phyloP scores from a whole-genome alignment of 2,888 invertebrate genomes.

The Leucozona laternaria region DNA sequence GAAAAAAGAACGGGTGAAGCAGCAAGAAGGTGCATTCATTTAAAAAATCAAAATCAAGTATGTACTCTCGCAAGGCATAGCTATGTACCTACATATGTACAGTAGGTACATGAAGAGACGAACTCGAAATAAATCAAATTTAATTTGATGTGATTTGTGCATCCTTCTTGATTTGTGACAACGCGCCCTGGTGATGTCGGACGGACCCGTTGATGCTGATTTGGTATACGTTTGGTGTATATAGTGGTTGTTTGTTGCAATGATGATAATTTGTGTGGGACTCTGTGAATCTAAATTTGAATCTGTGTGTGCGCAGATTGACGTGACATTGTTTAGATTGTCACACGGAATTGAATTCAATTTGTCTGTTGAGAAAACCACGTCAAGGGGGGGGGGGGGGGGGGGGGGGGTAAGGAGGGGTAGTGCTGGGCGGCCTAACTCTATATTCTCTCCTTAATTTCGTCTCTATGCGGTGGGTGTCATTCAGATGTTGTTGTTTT shows the following conservation, averaged over 20 bases:
- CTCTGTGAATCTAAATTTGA: slow-evolving; percentile 10
- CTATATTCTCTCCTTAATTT: slow-evolving; percentile 3
- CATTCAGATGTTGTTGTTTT: slow-evolving; percentile 17
- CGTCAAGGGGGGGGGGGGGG: neutral
- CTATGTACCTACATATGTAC: too few relatives aligned
- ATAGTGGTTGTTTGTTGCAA: neutral
- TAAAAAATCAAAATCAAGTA: slow-evolving; percentile 55
- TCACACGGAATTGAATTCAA: slow-evolving; percentile 66
- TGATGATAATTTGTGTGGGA: slow-evolving; percentile 72
- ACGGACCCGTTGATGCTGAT: slow-evolving; percentile 11
- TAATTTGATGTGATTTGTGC: slow-evolving; percentile 76
- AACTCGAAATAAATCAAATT: slow-evolving; percentile 70
- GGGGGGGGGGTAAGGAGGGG: neutral
- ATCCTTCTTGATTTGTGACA: slow-evolving; percentile 73
- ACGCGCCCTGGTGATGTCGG: slow-evolving; percentile 30
- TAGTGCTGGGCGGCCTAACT: neutral
- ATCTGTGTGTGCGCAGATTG: slow-evolving; percentile 61
- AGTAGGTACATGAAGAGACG: neutral
- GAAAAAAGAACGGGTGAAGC: slow-evolving; percentile 18
- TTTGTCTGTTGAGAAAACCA: slow-evolving; percentile 43
- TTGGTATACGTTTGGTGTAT: neutral
- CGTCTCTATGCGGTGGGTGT: slow-evolving; percentile 46
- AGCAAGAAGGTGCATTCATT: slow-evolving; percentile 55
- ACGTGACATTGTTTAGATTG: slow-evolving; percentile 75
- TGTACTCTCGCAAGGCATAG: slow-evolving; percentile 45